Conservation (phyloP, 2,888 invertebrate genomes). For the Notodonta dromedarius region DNA sequence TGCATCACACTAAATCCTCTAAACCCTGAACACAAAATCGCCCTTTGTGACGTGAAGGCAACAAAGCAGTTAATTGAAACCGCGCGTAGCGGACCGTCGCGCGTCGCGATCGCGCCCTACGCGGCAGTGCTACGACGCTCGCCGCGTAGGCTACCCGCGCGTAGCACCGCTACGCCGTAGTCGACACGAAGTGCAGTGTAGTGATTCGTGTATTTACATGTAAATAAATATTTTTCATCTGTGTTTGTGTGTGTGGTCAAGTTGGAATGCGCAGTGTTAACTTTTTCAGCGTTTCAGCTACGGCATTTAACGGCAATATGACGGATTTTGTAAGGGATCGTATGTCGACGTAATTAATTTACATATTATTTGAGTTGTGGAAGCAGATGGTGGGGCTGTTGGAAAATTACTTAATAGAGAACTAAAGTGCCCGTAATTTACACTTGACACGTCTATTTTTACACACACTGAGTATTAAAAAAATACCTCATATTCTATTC, state of each 20-base stretch:
- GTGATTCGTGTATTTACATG: slow-evolving; percentile 64
- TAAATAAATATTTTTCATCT: slow-evolving; percentile 45
- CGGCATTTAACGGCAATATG: slow-evolving; percentile 14
- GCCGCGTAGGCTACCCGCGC: slow-evolving; percentile 74
- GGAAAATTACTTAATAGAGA: background rate
- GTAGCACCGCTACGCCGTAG: slow-evolving; percentile 65
- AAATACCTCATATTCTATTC: background rate
- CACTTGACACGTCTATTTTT: background rate
- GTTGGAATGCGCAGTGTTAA: slow-evolving; percentile 46
- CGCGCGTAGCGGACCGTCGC: slow-evolving; percentile 48
- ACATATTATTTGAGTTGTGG: slow-evolving; percentile 18
- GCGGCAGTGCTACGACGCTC: slow-evolving; percentile 78
- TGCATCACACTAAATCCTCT: slow-evolving; percentile 9
- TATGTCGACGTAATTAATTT: slow-evolving; percentile 24
- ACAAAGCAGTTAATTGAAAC: slow-evolving; percentile 81
- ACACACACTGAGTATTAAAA: background rate
- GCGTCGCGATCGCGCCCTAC: slow-evolving; percentile 48
- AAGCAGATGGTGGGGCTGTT: slow-evolving; percentile 1
- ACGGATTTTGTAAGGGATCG: slow-evolving; percentile 23
- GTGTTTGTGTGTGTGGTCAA: slow-evolving; percentile 50
- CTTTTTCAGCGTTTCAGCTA: slow-evolving; percentile 19
- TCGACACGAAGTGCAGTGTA: slow-evolving; percentile 56
- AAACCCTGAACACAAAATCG: slow-evolving; percentile 48
- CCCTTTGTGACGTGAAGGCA: slow-evolving; percentile 60
- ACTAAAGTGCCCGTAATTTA: background rate